Conservation (phyloP, 2,113 vertebrate species). For the Anarrhichthys ocellatus region DNA sequence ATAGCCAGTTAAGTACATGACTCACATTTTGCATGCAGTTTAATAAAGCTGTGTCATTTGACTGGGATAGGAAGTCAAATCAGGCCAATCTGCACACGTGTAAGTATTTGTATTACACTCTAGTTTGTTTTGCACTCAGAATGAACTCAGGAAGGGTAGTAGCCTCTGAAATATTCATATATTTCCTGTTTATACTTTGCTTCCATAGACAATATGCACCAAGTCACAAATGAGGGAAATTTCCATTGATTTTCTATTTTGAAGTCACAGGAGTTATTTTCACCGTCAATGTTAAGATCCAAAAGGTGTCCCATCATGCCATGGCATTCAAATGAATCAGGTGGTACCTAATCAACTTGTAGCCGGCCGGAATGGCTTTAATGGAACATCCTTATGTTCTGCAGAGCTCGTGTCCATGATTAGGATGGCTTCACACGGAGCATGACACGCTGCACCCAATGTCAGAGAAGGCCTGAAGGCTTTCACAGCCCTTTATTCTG, state of each 20-base stretch:
- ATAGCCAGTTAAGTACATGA: background rate
- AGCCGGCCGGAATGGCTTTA: background rate
- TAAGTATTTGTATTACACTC: too few species aligned
- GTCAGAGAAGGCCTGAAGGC: constrained; percentile 46
- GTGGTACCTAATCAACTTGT: constrained; percentile 1
- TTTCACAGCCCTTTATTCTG: constrained; percentile 33
- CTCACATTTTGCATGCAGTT: background rate
- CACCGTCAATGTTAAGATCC: background rate
- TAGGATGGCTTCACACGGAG: constrained; percentile 25
- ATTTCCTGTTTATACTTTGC: background rate
- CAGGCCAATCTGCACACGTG: too few species aligned
- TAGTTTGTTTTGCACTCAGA: too few species aligned
- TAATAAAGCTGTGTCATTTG: background rate
- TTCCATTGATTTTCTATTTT: background rate
- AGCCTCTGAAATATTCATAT: background rate
- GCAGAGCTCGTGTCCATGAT: constrained; percentile 26
- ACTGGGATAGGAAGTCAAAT: too few species aligned
- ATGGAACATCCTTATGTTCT: constrained; percentile 6
- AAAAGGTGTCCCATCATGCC: background rate
- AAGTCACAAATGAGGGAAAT: background rate
- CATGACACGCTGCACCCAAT: constrained; percentile 49
- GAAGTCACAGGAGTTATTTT: background rate
- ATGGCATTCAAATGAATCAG: background rate
- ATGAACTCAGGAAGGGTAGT: background rate
- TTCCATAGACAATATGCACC: background rate